A percentile compares a stretch with the other conserved stretches of the same genome.
These are phyloP conservation scores for Petrosia ficiformis DNA, from an alignment of 37 sponge, comb jelly and placozoan species.

Conservation along the genomic window DNA sequence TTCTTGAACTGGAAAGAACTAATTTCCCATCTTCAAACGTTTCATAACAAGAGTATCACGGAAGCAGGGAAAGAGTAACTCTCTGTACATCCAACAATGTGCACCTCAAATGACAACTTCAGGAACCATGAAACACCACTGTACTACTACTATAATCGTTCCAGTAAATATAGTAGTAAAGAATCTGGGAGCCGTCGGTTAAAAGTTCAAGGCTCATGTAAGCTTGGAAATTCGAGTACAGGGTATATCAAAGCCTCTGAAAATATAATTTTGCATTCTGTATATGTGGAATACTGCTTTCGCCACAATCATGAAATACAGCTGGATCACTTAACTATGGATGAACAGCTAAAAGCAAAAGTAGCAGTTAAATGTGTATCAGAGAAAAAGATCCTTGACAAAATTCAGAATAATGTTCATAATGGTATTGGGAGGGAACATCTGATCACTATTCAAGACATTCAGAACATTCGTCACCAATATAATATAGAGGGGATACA, in stretches of 20 bases:
- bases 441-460: too few relatives aligned
- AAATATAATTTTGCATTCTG: background rate
- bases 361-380: too few relatives aligned
- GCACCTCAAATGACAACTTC: too few relatives aligned
- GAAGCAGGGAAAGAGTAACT: too few relatives aligned
- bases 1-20: too few relatives aligned
- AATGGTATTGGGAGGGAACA: too few relatives aligned
- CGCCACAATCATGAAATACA: background rate
- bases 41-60: too few relatives aligned
- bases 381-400: too few relatives aligned
- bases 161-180: background rate
- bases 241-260: background rate
- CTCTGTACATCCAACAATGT: too few relatives aligned
- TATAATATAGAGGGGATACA: background rate
- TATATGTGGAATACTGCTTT: background rate
- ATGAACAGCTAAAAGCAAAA: background rate
- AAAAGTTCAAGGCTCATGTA: conserved; percentile 2
- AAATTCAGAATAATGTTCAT: too few relatives aligned
- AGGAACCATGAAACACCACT: too few relatives aligned
- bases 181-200: background rate
- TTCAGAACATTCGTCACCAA: background rate
- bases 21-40: too few relatives aligned
- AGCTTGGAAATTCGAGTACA: background rate
- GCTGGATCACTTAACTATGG: background rate
- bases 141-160: background rate